Percentiles rank a stretch among this genome's conserved stretches.
Conservation (phyloP, 2,888 invertebrate genomes). For the Orthosia cruda region DNA sequence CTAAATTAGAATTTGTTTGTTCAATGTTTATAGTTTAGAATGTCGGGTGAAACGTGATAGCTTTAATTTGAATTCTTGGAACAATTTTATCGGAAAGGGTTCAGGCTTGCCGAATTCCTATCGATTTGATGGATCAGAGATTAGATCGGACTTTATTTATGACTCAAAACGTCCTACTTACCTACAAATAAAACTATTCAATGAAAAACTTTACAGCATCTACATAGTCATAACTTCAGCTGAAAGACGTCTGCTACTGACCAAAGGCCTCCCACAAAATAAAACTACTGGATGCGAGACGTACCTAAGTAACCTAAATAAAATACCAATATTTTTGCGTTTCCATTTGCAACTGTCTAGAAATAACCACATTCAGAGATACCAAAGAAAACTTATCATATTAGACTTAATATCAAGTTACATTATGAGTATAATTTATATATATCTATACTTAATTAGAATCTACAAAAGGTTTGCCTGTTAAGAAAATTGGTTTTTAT, state of each 20-base stretch:
- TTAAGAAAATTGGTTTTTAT: too few species aligned
- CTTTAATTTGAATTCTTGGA: slow-evolving; percentile 62
- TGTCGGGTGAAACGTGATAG: slow-evolving; percentile 29
- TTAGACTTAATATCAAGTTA: not conserved
- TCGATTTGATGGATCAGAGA: slow-evolving; percentile 6
- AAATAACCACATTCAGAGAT: slow-evolving; percentile 13
- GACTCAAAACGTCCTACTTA: not conserved
- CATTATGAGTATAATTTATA: not conserved
- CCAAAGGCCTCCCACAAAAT: too few species aligned
- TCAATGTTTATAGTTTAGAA: slow-evolving; percentile 56
- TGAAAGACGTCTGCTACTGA: too few species aligned
- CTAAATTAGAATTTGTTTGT: slow-evolving; percentile 60
- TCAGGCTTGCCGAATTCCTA: slow-evolving; percentile 21
- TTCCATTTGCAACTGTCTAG: not conserved
- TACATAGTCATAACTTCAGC: too few species aligned
- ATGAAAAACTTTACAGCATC: not conserved
- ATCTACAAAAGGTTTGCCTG: not conserved
- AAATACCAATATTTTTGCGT: not conserved
- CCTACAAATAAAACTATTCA: not conserved
- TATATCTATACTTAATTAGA: not conserved
- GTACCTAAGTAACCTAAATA: not conserved
- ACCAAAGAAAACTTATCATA: not conserved
- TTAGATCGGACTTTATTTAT: not conserved
- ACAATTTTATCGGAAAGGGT: slow-evolving; percentile 35
- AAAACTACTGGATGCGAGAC: too few species aligned